Conservation (phyloP, 2,888 invertebrate genomes). For the Pantelozetes paolii region DNA sequence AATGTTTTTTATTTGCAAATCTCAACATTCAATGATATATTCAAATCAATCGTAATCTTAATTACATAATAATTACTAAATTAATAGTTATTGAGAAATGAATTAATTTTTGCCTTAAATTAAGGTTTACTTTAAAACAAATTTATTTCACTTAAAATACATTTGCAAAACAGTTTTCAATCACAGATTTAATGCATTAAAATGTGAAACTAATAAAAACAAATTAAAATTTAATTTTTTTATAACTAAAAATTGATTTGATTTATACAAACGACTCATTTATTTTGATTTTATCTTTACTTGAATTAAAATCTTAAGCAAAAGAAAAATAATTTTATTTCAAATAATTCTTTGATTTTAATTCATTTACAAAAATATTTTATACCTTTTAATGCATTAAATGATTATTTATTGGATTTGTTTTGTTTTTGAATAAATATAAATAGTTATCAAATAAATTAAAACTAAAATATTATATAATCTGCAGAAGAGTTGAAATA, state of each 20-base stretch:
- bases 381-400: neutral
- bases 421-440: neutral
- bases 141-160: too few relatives aligned
- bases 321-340: neutral
- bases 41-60: neutral
- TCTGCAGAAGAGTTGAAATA: neutral
- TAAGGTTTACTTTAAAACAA: too few relatives aligned
- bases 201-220: neutral
- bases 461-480: neutral
- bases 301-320: too few relatives aligned
- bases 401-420: neutral
- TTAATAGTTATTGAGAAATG: neutral
- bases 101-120: too few relatives aligned
- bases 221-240: neutral
- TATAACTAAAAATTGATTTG: neutral
- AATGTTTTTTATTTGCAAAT: neutral
- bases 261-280: too few relatives aligned
- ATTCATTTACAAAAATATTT: neutral
- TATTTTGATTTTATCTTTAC: too few relatives aligned
- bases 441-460: slow-evolving; percentile 2
- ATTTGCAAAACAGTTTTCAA: too few relatives aligned
- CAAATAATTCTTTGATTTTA: neutral
- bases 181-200: too few relatives aligned
- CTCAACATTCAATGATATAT: neutral
- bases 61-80: neutral